phyloP scores from a whole-genome alignment of 2,797 vertebrate genomes.

The Gallinago nigripennis region DNA sequence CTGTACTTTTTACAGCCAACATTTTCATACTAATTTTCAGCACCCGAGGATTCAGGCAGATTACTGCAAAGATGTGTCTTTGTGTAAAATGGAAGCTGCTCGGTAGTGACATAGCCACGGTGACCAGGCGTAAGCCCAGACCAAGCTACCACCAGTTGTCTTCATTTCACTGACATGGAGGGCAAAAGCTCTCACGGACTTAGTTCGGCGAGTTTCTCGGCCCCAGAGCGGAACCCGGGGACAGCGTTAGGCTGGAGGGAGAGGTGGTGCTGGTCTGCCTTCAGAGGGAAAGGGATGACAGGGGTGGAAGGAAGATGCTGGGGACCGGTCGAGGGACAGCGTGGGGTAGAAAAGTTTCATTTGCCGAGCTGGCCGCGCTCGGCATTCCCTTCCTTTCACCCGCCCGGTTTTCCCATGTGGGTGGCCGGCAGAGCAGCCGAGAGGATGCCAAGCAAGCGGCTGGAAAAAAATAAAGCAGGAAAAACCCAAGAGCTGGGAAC shows the following conservation, averaged over 20 bases:
- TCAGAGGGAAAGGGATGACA: too few relatives aligned
- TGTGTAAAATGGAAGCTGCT: background rate
- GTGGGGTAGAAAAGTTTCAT: fast-evolving
- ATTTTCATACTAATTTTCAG: background rate
- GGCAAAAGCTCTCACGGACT: background rate
- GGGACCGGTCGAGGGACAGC: fast-evolving
- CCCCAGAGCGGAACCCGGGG: fast-evolving
- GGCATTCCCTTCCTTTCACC: fast-evolving
- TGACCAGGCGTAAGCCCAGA: background rate
- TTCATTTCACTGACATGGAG: fast-evolving
- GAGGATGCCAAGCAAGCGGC: background rate
- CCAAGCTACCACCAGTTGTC: fast-evolving
- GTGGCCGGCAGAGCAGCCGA: background rate
- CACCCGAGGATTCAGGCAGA: background rate
- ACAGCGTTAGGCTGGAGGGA: background rate
- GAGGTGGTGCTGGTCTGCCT: background rate
- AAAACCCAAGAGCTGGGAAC: background rate
- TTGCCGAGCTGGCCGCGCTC: background rate
- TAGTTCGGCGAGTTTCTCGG: too few relatives aligned
- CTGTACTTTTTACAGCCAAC: fast-evolving
- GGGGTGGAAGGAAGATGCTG: background rate
- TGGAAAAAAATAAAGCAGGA: too few relatives aligned
- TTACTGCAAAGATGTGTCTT: fast-evolving
- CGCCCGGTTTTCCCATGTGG: background rate
- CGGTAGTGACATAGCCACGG: fast-evolving